A percentile compares a stretch with the other conserved stretches of the same genome.
These are phyloP conservation scores for Salvelinus sp. DNA, from an alignment of 2,113 vertebrate genomes.

Conservation along the genomic window DNA sequence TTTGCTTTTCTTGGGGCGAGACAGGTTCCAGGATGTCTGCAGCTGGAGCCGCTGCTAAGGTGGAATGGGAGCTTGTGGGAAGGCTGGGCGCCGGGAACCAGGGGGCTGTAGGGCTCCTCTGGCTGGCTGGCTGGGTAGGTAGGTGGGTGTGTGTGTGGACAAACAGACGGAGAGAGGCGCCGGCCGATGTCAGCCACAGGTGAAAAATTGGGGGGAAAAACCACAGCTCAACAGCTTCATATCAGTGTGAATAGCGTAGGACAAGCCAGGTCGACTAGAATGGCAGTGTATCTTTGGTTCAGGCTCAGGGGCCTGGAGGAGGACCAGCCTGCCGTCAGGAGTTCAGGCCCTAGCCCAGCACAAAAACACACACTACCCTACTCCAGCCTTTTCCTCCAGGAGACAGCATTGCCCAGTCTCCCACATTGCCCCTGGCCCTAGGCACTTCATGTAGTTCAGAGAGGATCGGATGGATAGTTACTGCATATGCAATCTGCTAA, in stretches of 20 bases:
- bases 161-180: background rate
- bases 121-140: constrained; percentile 9
- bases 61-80: background rate
- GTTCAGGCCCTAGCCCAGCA: constrained; percentile 47
- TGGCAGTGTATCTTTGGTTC: constrained; percentile 69
- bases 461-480: too few species aligned
- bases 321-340: constrained; percentile 86
- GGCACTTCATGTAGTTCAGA: too few species aligned
- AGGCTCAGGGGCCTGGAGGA: constrained; percentile 81
- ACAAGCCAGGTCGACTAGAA: too few species aligned
- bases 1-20: background rate
- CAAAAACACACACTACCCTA: background rate
- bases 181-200: constrained; percentile 29
- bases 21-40: constrained; percentile 11
- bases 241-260: too few species aligned
- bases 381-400: too few species aligned
- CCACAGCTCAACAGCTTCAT: background rate
- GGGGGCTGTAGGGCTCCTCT: background rate
- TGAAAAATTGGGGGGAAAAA: background rate
- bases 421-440: too few species aligned
- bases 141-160: background rate
- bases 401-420: too few species aligned
- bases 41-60: background rate
- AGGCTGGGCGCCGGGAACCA: background rate
- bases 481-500: too few species aligned